Evolutionary conservation across 2,113 vertebrate species (phyloP).

Genomic region (Ovibos moschatus): DNA sequence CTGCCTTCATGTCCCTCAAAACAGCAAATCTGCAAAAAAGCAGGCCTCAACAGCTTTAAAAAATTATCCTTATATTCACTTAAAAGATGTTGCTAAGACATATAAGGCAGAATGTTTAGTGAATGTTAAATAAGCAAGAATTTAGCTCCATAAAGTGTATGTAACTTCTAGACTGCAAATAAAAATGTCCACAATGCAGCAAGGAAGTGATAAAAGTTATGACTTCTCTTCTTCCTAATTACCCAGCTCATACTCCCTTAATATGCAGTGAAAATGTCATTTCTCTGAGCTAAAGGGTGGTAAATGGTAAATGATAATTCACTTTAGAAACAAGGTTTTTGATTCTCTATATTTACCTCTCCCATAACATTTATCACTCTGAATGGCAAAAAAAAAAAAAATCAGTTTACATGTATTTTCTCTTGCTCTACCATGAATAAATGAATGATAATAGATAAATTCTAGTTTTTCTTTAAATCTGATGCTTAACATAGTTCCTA

Average conservation of each 20-base stretch:
- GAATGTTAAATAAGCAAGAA: slow-evolving; percentile 27
- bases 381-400: neutral
- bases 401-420: neutral
- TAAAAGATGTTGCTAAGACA: neutral
- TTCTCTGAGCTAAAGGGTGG: neutral
- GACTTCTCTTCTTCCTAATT: slow-evolving; percentile 17
- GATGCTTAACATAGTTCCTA: neutral
- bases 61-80: neutral
- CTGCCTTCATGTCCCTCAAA: neutral
- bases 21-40: neutral
- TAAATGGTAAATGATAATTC: neutral
- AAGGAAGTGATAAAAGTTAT: slow-evolving; percentile 26
- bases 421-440: neutral
- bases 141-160: neutral
- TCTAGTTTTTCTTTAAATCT: neutral
- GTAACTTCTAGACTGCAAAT: neutral
- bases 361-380: neutral
- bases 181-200: neutral
- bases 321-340: neutral
- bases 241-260: neutral
- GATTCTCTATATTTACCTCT: neutral
- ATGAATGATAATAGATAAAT: neutral
- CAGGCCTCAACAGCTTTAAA: neutral
- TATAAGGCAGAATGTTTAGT: slow-evolving; percentile 9
- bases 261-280: neutral